Evolutionary conservation across 2,113 vertebrate species (phyloP).

Genomic region (Dicrurus megarhynchus): DNA sequence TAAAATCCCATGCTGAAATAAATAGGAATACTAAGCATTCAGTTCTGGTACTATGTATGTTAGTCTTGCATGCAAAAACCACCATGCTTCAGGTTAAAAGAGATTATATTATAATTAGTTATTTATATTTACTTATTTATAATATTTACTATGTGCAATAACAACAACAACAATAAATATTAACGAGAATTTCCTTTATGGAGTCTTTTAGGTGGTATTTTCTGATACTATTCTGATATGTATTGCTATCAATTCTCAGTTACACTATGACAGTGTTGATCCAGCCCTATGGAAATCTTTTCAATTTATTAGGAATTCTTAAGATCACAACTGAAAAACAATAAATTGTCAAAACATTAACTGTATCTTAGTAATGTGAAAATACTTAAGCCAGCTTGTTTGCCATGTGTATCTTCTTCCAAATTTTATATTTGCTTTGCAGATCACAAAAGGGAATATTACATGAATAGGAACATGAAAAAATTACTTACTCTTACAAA

Average conservation of each 20-base stretch:
- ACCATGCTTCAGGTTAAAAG: not conserved
- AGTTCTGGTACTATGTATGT: not conserved
- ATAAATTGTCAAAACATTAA: not conserved
- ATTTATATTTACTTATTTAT: not conserved
- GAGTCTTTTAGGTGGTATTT: not conserved
- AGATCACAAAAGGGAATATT: not conserved
- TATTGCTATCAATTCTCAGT: not conserved
- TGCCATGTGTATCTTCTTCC: not conserved
- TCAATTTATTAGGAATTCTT: not conserved
- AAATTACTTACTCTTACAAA: not conserved
- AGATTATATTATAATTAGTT: not conserved
- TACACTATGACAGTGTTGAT: not conserved
- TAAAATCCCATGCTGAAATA: not conserved
- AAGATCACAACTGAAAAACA: not conserved
- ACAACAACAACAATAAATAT: not conserved
- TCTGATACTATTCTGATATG: not conserved
- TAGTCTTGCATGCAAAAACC: not conserved
- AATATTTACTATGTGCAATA: not conserved
- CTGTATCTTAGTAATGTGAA: not conserved
- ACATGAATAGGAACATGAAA: not conserved
- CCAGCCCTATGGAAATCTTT: not conserved
- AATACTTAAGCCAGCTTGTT: not conserved
- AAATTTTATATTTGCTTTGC: not conserved
- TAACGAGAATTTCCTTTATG: not conserved
- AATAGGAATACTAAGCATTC: not conserved